A percentile compares a stretch with the other conserved stretches of the same genome.
Conservation (phyloP, 1,140 invertebrate genomes). For the Leptoteleia sp. region DNA sequence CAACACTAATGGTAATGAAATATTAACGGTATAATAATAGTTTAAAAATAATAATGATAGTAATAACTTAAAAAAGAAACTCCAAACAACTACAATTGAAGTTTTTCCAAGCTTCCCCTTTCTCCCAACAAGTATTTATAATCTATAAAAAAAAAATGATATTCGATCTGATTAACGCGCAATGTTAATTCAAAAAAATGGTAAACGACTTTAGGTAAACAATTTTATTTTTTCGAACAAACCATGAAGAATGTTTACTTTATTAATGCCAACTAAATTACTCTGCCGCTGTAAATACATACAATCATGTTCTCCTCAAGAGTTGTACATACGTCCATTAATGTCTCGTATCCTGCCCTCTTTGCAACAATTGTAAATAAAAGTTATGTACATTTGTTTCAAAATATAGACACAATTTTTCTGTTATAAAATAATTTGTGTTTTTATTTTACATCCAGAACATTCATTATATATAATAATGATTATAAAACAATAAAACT, state of each 20-base stretch:
- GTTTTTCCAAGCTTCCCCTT: constrained; percentile 44
- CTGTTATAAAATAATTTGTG: no score
- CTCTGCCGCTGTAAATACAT: constrained; percentile 57
- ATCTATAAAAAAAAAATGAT: constrained; percentile 26
- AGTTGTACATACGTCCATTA: constrained; percentile 65
- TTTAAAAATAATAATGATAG: no score
- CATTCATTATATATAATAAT: no score
- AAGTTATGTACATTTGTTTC: constrained; percentile 62
- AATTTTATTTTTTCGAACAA: constrained; percentile 7
- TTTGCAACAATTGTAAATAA: constrained; percentile 67
- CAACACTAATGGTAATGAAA: no score
- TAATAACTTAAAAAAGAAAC: no score
- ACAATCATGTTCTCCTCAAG: constrained; percentile 60
- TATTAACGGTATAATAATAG: no score
- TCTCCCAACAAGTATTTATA: constrained; percentile 21
- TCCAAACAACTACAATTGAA: constrained; percentile 28
- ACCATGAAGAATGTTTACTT: constrained; percentile 22
- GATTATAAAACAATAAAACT: no score
- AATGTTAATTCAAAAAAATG: constrained; percentile 6
- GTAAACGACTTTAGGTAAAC: constrained; percentile 10
- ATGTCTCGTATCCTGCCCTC: constrained; percentile 60
- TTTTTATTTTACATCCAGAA: no score
- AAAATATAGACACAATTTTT: constrained; percentile 61
- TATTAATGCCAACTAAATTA: constrained; percentile 14
- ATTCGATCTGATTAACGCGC: constrained; percentile 7